Evolutionary conservation across 2,797 vertebrate genomes (phyloP).

Genomic region (Vipera latastei): DNA sequence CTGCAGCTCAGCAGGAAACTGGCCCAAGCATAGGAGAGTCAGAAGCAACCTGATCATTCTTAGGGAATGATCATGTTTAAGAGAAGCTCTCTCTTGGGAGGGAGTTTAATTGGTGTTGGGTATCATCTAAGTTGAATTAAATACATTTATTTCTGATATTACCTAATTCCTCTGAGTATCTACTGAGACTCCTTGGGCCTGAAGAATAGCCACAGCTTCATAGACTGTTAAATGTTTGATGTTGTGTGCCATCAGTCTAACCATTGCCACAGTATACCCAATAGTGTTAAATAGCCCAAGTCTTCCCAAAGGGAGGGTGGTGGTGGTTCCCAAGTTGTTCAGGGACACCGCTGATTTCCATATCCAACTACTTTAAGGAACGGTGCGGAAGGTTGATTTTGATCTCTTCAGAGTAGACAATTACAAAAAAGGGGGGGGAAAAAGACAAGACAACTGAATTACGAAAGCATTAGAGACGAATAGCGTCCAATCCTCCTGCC

Average conservation of each 20-base stretch:
- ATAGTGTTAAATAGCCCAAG: neutral
- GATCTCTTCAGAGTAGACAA: neutral
- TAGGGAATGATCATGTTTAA: neutral
- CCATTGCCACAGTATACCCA: neutral
- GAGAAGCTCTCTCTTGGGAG: neutral
- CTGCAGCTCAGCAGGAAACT: neutral
- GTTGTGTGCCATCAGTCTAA: neutral
- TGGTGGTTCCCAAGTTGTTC: neutral
- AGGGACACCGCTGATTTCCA: neutral
- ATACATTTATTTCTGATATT: neutral
- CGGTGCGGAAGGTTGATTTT: neutral
- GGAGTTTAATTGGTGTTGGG: neutral
- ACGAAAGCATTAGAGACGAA: neutral
- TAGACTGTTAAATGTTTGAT: slow-evolving; percentile 29
- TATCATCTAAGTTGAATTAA: neutral
- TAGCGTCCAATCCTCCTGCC: no score
- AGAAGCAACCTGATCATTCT: neutral
- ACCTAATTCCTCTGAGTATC: neutral
- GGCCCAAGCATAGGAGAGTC: neutral
- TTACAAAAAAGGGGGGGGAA: neutral
- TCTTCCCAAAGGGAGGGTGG: neutral
- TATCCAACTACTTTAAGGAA: neutral
- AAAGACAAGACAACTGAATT: neutral
- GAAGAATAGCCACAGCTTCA: slow-evolving; percentile 11
- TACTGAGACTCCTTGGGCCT: slow-evolving; percentile 24